Conservation (phyloP, 2,113 vertebrate genomes). For the Laticauda laticaudata region DNA sequence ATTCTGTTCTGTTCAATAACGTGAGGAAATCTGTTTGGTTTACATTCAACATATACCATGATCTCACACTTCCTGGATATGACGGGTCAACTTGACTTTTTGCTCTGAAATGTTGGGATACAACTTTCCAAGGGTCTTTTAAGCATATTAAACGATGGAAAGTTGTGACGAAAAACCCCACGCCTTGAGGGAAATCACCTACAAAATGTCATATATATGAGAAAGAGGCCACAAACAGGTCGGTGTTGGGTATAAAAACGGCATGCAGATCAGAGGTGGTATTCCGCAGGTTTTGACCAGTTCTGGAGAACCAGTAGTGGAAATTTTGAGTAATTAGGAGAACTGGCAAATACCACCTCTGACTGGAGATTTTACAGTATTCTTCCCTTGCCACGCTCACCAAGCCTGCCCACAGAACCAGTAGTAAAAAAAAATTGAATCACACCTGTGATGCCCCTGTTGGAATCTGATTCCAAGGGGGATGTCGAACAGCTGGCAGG, state of each 20-base stretch:
- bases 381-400: no score
- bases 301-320: no score
- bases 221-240: neutral
- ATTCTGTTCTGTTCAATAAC: neutral
- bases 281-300: no score
- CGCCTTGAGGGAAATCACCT: neutral
- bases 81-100: neutral
- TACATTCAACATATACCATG: neutral
- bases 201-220: neutral
- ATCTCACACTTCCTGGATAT: neutral
- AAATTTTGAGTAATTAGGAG: no score
- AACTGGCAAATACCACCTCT: no score
- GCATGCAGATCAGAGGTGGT: neutral
- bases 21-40: neutral
- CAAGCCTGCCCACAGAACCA: no score
- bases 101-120: neutral
- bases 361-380: no score
- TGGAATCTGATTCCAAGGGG: no score
- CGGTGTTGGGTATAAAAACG: neutral
- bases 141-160: neutral
- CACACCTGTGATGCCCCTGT: no score
- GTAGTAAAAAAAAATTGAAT: no score
- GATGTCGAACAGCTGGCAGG: no score
- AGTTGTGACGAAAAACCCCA: neutral
- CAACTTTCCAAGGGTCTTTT: neutral